These are phyloP conservation scores for Coelogynopora nodosa DNA, from an alignment of 2,888 invertebrate genomes.

Conservation along the genomic window DNA sequence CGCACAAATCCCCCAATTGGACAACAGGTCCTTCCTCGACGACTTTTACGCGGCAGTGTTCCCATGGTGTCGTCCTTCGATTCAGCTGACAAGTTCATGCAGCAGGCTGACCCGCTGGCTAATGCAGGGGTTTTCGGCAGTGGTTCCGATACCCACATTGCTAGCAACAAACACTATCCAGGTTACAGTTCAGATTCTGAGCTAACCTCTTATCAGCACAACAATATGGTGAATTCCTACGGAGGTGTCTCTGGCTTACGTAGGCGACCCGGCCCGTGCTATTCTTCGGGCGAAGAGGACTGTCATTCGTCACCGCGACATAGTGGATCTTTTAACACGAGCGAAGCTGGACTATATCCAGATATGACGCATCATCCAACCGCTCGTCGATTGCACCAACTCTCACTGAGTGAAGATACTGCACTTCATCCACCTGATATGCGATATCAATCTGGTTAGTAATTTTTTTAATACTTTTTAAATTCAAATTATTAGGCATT, in stretches of 20 bases:
- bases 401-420: conserved; percentile 21
- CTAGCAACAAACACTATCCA: not conserved
- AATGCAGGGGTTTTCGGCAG: not conserved
- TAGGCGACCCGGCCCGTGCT: conserved; percentile 31
- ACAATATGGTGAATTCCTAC: conserved; percentile 11
- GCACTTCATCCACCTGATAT: not conserved
- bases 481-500: no score
- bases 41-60: not conserved
- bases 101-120: not conserved
- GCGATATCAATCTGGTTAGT: conserved; percentile 26
- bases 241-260: not conserved
- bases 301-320: conserved; percentile 21
- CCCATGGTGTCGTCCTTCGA: not conserved
- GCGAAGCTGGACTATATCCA: not conserved
- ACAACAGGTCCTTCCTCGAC: not conserved
- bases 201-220: not conserved
- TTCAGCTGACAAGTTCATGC: not conserved
- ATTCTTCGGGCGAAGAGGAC: conserved; percentile 40
- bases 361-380: not conserved
- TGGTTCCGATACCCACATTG: not conserved
- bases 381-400: conserved; percentile 6
- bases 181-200: conserved; percentile 20
- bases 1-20: not conserved
- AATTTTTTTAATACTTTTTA: no score
- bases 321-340: not conserved